Conservation (phyloP, 1,140 invertebrate genomes). For the Yoshiicerus persimilis region DNA sequence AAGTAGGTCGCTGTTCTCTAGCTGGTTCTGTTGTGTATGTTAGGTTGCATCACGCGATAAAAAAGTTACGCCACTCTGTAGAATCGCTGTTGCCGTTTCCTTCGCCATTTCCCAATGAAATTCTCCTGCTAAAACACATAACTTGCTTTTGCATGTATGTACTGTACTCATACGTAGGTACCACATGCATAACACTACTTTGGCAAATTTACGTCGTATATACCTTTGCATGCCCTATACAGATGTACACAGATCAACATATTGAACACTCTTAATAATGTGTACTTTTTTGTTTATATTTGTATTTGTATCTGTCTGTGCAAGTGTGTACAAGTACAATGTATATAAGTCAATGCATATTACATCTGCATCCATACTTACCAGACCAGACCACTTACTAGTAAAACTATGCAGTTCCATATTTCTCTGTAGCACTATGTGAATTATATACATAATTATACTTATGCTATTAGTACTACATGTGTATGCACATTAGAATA, state of each 20-base stretch:
- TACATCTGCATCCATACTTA: neutral
- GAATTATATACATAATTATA: neutral
- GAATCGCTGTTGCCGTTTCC: slow-evolving; percentile 31
- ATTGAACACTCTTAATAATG: neutral
- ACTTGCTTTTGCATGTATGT: neutral
- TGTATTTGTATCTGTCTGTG: neutral
- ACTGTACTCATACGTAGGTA: neutral
- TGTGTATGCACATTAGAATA: neutral
- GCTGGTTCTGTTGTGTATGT: slow-evolving; percentile 18
- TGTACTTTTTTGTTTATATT: neutral
- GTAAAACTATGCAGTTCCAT: too few relatives aligned
- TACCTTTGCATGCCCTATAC: neutral
- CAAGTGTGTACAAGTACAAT: neutral
- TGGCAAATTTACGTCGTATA: neutral
- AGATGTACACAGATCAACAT: neutral
- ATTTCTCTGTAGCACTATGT: neutral
- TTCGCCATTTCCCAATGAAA: slow-evolving; percentile 20
- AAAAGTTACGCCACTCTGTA: slow-evolving; percentile 41
- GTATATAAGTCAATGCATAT: neutral
- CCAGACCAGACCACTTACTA: too few relatives aligned
- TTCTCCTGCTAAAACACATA: neutral
- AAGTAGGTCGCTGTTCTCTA: slow-evolving; percentile 45
- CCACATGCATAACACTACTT: neutral
- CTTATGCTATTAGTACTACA: too few relatives aligned
- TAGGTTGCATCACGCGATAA: slow-evolving; percentile 44